Base-by-base conservation (phyloP, 2,888 invertebrate genomes). In the Torymus auratus region DNA sequence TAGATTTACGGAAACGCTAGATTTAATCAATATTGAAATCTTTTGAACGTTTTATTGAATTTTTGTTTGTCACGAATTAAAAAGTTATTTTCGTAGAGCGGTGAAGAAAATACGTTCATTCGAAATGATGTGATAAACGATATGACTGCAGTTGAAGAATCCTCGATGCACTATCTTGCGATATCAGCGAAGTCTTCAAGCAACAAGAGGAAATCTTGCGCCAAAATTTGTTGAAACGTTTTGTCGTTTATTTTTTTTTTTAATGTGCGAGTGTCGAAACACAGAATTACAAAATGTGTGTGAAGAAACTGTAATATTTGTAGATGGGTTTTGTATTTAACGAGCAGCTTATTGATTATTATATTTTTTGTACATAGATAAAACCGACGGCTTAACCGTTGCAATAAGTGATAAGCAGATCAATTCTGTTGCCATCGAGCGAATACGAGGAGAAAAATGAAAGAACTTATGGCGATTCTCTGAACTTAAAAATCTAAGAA, bases 321-420 rank as follows among this genome's bases (percentile, higher is more conserved):
- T 79, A 79, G 72, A 76, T 82, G 67, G 71, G 50, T 80, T 82
- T 74, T 82, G 65, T 82, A 73, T 78, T 82, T 67, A 77, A 73
- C 41, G 61, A 78, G 20, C 75, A 76, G 67, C 78, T 80, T 77
- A 79, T 69, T 70, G 53, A 80, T 78, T 67, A 73, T 69, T 74
- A 65, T 77, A 80, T 67, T 80, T 82, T 82, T 80, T 82, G 82
- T 82, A 82, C 76, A 82, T 77, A 82, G 55, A 76, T 73, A 73
- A 76, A 77, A 65, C 52, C 28, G 50, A 72, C 71, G 79, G 74
- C 67, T 73, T 73, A 73, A 74, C 77, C 67, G 76, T 73, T 77
- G 76, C 52, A 77, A 71, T 77, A 76, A 82, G 76, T 72, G 76
- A 82, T 82, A 80, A 80, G 73, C 77, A 77, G 80, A 74, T 76